Percentiles rank a stretch among this genome's conserved stretches.
These are phyloP conservation scores for Melikaiella ostensackeni DNA, from an alignment of 2,888 invertebrate genomes.

Conservation along the genomic window DNA sequence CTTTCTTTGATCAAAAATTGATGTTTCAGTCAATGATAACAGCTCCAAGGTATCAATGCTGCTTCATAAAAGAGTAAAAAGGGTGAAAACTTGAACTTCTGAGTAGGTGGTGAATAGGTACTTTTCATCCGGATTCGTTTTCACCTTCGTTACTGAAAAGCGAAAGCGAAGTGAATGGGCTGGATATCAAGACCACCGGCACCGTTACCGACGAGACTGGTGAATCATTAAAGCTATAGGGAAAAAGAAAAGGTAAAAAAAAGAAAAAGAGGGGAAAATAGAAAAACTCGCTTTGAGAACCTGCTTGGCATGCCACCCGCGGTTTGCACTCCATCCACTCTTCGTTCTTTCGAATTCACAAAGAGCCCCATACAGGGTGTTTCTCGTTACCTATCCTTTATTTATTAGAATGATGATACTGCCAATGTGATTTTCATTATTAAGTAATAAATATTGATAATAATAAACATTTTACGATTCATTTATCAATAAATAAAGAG, in stretches of 20 bases:
- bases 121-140: constrained; percentile 44
- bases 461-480: too few relatives aligned
- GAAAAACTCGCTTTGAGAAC: constrained; percentile 59
- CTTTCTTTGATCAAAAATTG: background rate
- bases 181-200: constrained; percentile 28
- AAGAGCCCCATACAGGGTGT: constrained; percentile 22
- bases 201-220: constrained; percentile 46
- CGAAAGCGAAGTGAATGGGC: constrained; percentile 41
- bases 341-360: constrained; percentile 39
- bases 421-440: background rate
- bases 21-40: constrained; percentile 18
- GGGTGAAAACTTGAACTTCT: constrained; percentile 10
- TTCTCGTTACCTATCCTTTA: background rate
- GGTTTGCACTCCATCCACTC: constrained; percentile 42
- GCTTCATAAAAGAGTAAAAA: constrained; percentile 1
- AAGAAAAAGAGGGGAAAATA: constrained; percentile 56
- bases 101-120: constrained; percentile 29
- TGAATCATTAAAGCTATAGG: constrained; percentile 60
- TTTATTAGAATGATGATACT: background rate
- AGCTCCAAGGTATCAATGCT: background rate
- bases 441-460: too few relatives aligned
- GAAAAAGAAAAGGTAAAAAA: constrained; percentile 46
- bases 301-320: constrained; percentile 64
- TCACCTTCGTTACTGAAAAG: constrained; percentile 39
- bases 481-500: too few relatives aligned